phyloP scores from a whole-genome alignment of 2,888 invertebrate genomes.

The Hofmannophila pseudospretella region DNA sequence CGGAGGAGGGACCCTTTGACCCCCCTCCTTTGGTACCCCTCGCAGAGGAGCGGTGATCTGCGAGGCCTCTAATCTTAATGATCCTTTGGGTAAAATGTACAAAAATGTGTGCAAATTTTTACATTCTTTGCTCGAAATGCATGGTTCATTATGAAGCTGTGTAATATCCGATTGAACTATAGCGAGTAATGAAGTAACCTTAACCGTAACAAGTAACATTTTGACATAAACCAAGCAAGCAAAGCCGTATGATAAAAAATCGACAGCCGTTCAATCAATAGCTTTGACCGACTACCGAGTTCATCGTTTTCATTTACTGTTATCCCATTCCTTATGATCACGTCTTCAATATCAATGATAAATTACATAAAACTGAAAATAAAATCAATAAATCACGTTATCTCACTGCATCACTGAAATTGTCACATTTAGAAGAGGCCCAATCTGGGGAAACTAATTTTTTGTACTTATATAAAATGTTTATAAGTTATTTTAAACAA shows the following conservation, averaged over 20 bases:
- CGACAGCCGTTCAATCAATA: background rate
- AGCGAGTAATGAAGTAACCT: no score
- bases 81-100: no score
- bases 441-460: background rate
- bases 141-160: no score
- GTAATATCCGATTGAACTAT: no score
- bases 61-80: no score
- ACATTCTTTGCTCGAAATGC: no score
- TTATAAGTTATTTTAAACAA: background rate
- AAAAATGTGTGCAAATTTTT: no score
- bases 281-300: background rate
- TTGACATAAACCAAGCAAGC: background rate
- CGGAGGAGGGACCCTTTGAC: no score
- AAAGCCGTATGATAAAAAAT: background rate
- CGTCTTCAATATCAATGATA: slow-evolving; percentile 16
- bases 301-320: background rate
- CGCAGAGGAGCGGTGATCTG: no score
- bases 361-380: slow-evolving; percentile 13
- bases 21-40: no score
- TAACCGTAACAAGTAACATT: no score
- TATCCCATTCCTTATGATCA: background rate
- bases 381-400: slow-evolving; percentile 28
- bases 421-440: background rate
- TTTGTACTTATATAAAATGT: background rate
- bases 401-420: slow-evolving; percentile 10